Evolutionary conservation across 2,113 vertebrate species (phyloP).

Genomic region (Oreotrochilus melanogaster): DNA sequence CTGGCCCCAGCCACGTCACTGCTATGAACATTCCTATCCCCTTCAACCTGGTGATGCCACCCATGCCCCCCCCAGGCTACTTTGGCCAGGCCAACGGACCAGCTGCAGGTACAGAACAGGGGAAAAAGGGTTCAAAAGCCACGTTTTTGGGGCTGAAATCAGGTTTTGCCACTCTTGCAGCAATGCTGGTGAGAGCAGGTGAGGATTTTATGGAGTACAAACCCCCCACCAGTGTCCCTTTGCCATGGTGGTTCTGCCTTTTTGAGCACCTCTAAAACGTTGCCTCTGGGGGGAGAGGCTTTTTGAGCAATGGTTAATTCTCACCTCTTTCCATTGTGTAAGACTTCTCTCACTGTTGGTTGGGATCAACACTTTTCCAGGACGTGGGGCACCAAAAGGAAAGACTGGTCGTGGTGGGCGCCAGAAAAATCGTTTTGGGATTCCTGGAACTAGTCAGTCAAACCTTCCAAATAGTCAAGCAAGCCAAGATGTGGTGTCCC

Average conservation of each 20-base stretch:
- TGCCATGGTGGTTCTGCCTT: not conserved
- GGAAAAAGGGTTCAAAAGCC: fast-evolving
- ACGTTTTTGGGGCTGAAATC: fast-evolving
- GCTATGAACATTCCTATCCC: conserved; percentile 98
- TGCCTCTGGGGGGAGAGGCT: not conserved
- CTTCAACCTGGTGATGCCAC: conserved; percentile 97
- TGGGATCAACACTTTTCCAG: conserved; percentile 61
- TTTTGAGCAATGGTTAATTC: not conserved
- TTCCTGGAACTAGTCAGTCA: conserved; percentile 85
- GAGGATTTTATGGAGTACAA: not conserved
- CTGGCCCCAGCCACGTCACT: conserved; percentile 89
- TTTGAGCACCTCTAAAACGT: fast-evolving
- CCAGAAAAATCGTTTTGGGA: conserved; percentile 89
- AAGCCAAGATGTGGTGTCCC: conserved; percentile 94
- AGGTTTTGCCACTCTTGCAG: too few relatives aligned
- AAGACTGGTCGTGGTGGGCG: conserved; percentile 89
- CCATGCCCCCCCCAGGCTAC: conserved; percentile 94
- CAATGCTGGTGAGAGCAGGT: not conserved
- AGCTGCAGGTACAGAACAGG: conserved; percentile 79
- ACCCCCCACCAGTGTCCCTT: not conserved
- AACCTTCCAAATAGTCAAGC: conserved; percentile 91
- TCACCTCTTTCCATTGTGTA: fast-evolving
- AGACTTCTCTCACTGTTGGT: not conserved
- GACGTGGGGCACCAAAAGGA: conserved; percentile 90
- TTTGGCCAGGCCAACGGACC: conserved; percentile 94